Percentiles rank a stretch among this genome's conserved stretches.
Conservation (phyloP, 2,888 invertebrate species). For the Patella depressa region DNA sequence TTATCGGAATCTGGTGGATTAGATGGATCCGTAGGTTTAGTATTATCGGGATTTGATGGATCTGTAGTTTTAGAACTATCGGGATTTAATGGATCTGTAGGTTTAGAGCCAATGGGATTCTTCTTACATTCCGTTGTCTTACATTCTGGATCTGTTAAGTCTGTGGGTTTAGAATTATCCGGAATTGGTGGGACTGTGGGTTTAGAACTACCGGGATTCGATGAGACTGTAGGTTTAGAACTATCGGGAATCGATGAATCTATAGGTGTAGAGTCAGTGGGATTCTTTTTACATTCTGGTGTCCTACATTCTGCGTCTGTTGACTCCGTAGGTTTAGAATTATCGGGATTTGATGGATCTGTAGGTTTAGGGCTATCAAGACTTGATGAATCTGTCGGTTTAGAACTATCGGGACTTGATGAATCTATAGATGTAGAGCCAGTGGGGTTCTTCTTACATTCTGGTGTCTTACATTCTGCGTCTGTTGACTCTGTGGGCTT, state of each 20-base stretch:
- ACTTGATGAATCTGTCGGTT: neutral
- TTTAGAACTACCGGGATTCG: neutral
- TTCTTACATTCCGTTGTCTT: neutral
- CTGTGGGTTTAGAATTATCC: neutral
- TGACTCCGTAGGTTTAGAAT: conserved; percentile 1
- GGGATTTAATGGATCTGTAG: neutral
- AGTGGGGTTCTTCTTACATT: neutral
- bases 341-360: neutral
- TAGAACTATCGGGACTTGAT: neutral
- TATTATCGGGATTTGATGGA: neutral
- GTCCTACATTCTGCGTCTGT: neutral
- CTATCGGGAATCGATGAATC: neutral
- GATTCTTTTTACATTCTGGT: neutral
- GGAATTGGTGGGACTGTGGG: neutral
- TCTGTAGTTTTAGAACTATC: neutral
- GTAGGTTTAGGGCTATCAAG: neutral
- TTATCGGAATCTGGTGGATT: neutral
- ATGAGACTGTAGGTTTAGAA: neutral
- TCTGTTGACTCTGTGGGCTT: neutral
- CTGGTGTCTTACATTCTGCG: neutral
- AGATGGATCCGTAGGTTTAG: neutral
- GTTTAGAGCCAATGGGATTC: neutral
- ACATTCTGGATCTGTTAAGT: neutral
- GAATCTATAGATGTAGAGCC: neutral
- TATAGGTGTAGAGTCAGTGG: neutral